These are phyloP conservation scores for Remorina albescens DNA, from an alignment of 2,797 vertebrate species.

Conservation along the genomic window DNA sequence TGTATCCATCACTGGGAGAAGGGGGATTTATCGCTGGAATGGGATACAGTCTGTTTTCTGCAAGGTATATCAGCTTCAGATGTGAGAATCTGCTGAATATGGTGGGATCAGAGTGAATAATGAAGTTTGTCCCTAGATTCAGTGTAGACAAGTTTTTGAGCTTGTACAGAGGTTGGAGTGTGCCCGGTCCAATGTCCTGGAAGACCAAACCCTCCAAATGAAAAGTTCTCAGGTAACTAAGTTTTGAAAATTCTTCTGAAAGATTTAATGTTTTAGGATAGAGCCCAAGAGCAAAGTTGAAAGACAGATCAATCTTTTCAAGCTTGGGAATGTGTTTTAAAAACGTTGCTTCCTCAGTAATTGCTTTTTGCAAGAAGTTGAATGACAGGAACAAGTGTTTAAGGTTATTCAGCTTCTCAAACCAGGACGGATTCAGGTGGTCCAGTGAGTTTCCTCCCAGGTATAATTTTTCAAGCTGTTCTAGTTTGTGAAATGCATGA, in stretches of 20 bases:
- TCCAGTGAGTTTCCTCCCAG: constrained; percentile 91
- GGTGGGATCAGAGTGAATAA: constrained; percentile 83
- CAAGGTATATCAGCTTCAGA: constrained; percentile 83
- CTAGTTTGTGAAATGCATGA: constrained; percentile 85
- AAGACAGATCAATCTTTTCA: constrained; percentile 89
- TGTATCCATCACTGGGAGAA: rapidly evolving
- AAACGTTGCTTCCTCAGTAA: constrained; percentile 82
- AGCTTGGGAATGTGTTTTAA: constrained; percentile 82
- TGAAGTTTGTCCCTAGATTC: constrained; percentile 93
- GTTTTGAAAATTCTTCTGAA: constrained; percentile 85
- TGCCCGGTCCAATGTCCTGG: constrained; percentile 73
- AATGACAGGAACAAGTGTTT: constrained; percentile 86
- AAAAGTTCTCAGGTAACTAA: constrained; percentile 84
- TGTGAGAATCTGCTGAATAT: constrained; percentile 79
- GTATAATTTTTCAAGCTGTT: constrained; percentile 80
- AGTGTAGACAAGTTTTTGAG: constrained; percentile 87
- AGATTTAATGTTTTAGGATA: constrained; percentile 85
- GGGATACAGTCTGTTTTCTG: constrained; percentile 87
- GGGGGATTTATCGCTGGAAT: background rate
- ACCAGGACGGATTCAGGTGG: constrained; percentile 84
- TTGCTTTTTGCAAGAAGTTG: constrained; percentile 85
- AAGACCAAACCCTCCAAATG: constrained; percentile 90
- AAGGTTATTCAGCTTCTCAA: constrained; percentile 83
- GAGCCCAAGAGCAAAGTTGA: constrained; percentile 85
- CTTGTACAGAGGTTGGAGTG: constrained; percentile 79